phyloP scores from a whole-genome alignment of 2,797 vertebrate genomes.

The Myotis daubentonii region DNA sequence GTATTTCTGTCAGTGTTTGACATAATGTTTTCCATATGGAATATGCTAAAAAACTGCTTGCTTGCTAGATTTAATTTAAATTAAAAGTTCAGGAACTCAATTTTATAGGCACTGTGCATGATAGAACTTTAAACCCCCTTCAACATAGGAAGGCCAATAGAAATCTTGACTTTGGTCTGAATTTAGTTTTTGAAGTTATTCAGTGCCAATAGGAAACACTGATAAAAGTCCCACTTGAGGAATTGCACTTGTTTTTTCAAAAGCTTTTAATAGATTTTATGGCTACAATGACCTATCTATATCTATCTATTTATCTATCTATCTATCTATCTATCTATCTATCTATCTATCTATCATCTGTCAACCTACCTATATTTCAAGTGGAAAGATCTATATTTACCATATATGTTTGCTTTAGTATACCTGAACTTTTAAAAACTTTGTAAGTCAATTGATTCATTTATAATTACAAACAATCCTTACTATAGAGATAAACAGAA shows the following conservation, averaged over 20 bases:
- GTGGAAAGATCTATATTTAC: background rate
- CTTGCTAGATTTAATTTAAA: conserved; percentile 21
- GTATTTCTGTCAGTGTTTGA: background rate
- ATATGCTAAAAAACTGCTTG: background rate
- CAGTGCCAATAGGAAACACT: background rate
- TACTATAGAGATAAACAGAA: background rate
- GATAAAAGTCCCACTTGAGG: background rate
- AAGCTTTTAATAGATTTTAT: background rate
- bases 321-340: too few species aligned
- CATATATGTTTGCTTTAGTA: background rate
- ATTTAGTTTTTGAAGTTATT: background rate
- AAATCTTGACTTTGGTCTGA: conserved; percentile 19
- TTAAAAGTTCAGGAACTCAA: background rate
- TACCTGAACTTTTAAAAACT: background rate
- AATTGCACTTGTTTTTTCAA: background rate
- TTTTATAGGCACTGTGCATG: background rate
- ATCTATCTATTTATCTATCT: too few species aligned
- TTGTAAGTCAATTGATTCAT: background rate
- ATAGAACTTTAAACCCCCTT: background rate
- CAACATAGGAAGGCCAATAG: background rate
- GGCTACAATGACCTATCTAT: background rate
- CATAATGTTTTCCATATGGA: background rate
- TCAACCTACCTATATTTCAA: background rate
- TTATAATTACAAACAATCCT: background rate
- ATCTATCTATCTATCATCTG: background rate